Percentiles rank a stretch among this genome's conserved stretches.
phyloP scores from a whole-genome alignment of 2,797 vertebrate genomes.

The Sebastes alutus region DNA sequence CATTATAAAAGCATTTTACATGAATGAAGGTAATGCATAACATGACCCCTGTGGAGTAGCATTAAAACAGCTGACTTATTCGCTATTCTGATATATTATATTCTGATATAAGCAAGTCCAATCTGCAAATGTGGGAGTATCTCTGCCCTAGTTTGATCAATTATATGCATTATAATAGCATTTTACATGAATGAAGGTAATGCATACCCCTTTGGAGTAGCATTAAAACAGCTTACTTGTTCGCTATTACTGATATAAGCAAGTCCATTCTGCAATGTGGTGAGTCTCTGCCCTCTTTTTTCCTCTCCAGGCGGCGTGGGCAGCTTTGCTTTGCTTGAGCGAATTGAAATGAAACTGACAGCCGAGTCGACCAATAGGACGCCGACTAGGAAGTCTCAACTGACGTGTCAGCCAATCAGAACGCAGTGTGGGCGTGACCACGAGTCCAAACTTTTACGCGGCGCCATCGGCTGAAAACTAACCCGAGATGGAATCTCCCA shows the following conservation, averaged over 20 bases:
- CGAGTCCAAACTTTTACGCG: conserved; percentile 98
- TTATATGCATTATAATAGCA: too few relatives aligned
- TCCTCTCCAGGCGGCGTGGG: conserved; percentile 84
- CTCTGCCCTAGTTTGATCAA: too few relatives aligned
- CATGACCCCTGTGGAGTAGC: too few relatives aligned
- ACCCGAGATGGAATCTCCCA: conserved; percentile 99
- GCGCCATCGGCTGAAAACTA: conserved; percentile 99
- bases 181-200: neutral
- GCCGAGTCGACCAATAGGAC: conserved; percentile 35
- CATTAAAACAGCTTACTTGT: conserved; percentile 31
- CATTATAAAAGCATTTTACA: too few relatives aligned
- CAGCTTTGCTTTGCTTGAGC: conserved; percentile 62
- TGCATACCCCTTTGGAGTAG: neutral
- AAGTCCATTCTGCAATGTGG: conserved; percentile 74
- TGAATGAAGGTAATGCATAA: too few relatives aligned
- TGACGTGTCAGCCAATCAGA: conserved; percentile 77
- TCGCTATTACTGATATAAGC: conserved; percentile 33
- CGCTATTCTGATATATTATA: neutral
- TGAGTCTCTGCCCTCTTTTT: conserved; percentile 84
- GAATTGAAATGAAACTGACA: conserved; percentile 80
- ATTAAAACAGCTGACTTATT: too few relatives aligned
- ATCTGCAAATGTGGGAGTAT: too few relatives aligned
- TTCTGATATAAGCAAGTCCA: too few relatives aligned
- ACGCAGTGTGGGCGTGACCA: conserved; percentile 82
- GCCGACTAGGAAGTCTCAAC: conserved; percentile 21